phyloP scores from a whole-genome alignment of 2,113 vertebrate genomes.

The Chionodraco myersi region DNA sequence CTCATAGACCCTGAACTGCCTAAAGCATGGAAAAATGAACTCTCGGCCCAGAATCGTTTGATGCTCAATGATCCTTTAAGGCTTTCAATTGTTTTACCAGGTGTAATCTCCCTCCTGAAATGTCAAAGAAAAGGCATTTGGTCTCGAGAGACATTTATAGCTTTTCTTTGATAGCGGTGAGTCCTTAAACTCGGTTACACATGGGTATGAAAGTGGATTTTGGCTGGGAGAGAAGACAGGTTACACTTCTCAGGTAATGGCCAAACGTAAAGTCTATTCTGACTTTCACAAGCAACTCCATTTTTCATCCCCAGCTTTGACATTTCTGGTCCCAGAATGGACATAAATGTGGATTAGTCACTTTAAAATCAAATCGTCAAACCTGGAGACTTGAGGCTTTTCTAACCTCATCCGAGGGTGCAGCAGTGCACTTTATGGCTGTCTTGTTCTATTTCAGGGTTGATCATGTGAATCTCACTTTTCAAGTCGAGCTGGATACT shows the following conservation, averaged over 20 bases:
- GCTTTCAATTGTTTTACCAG: conserved; percentile 64
- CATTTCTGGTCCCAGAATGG: conserved; percentile 2
- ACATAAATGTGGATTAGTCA: not conserved
- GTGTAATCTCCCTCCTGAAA: conserved; percentile 62
- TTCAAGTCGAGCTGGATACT: conserved; percentile 29
- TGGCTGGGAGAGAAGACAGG: conserved; percentile 13
- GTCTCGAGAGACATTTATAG: conserved; percentile 36
- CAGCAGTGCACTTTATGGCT: conserved; percentile 29
- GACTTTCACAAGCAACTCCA: not conserved
- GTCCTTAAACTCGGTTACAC: conserved; percentile 36
- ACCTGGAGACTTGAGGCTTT: not conserved
- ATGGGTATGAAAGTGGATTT: conserved; percentile 48
- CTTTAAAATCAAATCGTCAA: conserved; percentile 23
- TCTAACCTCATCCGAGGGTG: not conserved
- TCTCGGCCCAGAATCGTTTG: conserved; percentile 43
- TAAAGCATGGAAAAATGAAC: conserved; percentile 55
- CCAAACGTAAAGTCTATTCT: not conserved
- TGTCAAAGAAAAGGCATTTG: conserved; percentile 53
- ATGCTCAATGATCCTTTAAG: conserved; percentile 61
- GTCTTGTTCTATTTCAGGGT: conserved; percentile 49
- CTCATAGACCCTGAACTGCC: conserved; percentile 13
- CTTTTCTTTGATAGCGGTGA: conserved; percentile 28
- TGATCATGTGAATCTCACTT: conserved; percentile 38
- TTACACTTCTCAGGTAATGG: conserved; percentile 24
- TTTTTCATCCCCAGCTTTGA: not conserved